phyloP scores from a whole-genome alignment of 2,888 invertebrate species.

The Chymomyza fuscimana region DNA sequence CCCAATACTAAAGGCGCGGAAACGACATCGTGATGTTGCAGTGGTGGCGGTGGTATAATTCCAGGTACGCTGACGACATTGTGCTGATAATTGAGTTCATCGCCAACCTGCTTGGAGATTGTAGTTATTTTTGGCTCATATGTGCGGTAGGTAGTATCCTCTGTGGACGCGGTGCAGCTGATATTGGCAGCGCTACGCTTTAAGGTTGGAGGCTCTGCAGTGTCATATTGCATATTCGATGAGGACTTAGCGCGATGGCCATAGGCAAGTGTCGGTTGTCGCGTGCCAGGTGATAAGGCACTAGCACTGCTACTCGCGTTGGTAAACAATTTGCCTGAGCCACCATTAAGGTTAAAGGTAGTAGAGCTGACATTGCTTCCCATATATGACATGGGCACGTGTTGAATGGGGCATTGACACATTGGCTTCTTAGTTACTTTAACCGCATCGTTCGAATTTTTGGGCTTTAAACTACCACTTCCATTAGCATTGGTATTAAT shows the following conservation, averaged over 20 bases:
- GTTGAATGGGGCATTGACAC: slow-evolving; percentile 80
- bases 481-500: slow-evolving; percentile 46
- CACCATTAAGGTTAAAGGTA: slow-evolving; percentile 52
- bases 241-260: slow-evolving; percentile 70
- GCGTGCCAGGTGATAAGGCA: slow-evolving; percentile 57
- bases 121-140: slow-evolving; percentile 78
- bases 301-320: slow-evolving; percentile 44
- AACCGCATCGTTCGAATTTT: slow-evolving; percentile 15
- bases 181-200: background rate
- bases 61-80: slow-evolving; percentile 44
- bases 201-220: background rate
- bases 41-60: slow-evolving; percentile 63
- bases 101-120: slow-evolving; percentile 79
- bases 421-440: slow-evolving; percentile 75
- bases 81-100: slow-evolving; percentile 49
- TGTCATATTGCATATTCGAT: slow-evolving; percentile 43
- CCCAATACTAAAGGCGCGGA: slow-evolving; percentile 70
- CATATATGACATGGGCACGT: slow-evolving; percentile 80
- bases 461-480: slow-evolving; percentile 36
- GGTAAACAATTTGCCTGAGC: slow-evolving; percentile 58
- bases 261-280: slow-evolving; percentile 55
- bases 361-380: slow-evolving; percentile 75
- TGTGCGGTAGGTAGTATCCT: slow-evolving; percentile 41
- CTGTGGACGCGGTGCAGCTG: slow-evolving; percentile 11
- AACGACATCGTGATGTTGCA: slow-evolving; percentile 73